Conservation (phyloP, 1,140 invertebrate genomes). For the Drosophila orosa region DNA sequence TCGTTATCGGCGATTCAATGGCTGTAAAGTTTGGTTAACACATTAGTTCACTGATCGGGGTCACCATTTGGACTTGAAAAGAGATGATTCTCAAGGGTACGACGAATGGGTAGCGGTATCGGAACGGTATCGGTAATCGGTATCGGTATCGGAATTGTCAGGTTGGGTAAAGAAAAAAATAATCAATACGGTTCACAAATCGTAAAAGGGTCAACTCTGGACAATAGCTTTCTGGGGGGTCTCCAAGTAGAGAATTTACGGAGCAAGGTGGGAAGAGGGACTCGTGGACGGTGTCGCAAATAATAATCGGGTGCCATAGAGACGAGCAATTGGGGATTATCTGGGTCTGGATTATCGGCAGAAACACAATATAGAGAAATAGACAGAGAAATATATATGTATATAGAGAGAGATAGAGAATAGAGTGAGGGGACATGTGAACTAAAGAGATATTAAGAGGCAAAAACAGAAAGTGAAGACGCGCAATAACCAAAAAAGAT, state of each 20-base stretch:
- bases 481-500: conserved; percentile 48
- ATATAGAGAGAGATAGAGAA: neutral
- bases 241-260: conserved; percentile 37
- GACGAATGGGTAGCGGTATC: conserved; percentile 48
- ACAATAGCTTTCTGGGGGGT: conserved; percentile 9
- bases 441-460: conserved; percentile 42
- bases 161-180: conserved; percentile 20
- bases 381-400: conserved; percentile 34
- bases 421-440: conserved; percentile 9
- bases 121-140: conserved; percentile 27
- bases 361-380: conserved; percentile 35
- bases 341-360: conserved; percentile 20
- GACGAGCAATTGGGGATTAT: conserved; percentile 33
- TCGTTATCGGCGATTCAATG: conserved; percentile 42
- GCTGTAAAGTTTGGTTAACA: conserved; percentile 71
- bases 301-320: conserved; percentile 30
- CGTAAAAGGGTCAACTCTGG: conserved; percentile 16
- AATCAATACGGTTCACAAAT: conserved; percentile 43
- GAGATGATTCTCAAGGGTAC: conserved; percentile 59
- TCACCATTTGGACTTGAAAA: conserved; percentile 61
- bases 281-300: conserved; percentile 33
- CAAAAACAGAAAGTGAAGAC: conserved; percentile 46
- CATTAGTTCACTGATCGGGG: conserved; percentile 62
- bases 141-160: conserved; percentile 11
- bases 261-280: conserved; percentile 20